A percentile compares a stretch with the other conserved stretches of the same genome.
phyloP scores from a whole-genome alignment of 1,140 invertebrate genomes.

The Drosophila setifemur region DNA sequence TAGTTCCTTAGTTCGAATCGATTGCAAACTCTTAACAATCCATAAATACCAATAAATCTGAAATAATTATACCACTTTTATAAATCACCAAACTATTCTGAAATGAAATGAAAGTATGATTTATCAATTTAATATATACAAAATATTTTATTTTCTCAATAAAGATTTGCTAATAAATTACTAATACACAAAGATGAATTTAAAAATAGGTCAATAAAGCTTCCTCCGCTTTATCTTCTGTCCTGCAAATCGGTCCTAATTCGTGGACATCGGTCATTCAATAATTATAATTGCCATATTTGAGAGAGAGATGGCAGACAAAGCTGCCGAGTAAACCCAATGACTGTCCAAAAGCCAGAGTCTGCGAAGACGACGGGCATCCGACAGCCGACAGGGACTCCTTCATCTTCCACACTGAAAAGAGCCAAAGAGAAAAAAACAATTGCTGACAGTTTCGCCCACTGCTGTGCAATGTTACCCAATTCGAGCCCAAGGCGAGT shows the following conservation, averaged over 20 bases:
- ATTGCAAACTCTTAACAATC: no score
- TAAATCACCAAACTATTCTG: no score
- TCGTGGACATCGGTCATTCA: neutral
- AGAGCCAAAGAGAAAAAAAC: constrained; percentile 21
- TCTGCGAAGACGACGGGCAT: constrained; percentile 1
- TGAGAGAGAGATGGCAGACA: neutral
- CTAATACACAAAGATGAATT: no score
- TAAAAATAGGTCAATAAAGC: no score
- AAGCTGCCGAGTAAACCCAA: neutral
- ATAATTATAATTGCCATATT: constrained; percentile 47
- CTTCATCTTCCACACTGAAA: constrained; percentile 6
- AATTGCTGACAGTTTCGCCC: constrained; percentile 53
- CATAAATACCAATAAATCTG: no score
- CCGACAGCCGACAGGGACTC: constrained; percentile 13
- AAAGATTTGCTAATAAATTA: no score
- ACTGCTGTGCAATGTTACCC: constrained; percentile 50
- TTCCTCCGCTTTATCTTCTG: constrained; percentile 5
- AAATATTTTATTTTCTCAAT: no score
- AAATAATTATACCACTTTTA: no score
- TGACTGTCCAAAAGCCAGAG: constrained; percentile 10
- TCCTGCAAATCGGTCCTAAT: neutral
- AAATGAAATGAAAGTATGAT: no score
- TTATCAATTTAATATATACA: no score
- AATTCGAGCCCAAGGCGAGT: constrained; percentile 56
- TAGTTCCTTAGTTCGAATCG: neutral